phyloP scores from a whole-genome alignment of 2,888 invertebrate genomes.

The Germaria angustata region DNA sequence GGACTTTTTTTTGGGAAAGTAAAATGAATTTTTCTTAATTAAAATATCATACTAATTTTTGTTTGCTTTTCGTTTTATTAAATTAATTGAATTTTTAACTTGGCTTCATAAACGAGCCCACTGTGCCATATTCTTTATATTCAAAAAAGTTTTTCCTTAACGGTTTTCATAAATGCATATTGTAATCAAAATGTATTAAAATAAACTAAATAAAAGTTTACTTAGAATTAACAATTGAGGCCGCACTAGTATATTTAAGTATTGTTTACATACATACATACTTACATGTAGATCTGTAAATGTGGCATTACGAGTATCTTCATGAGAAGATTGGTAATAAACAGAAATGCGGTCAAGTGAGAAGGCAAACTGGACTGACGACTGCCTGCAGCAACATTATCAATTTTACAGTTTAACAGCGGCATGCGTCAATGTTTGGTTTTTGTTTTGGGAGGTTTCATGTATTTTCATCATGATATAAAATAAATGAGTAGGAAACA shows the following conservation, averaged over 20 bases:
- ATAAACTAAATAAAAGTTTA: too few relatives aligned
- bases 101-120: too few relatives aligned
- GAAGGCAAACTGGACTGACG: conserved; percentile 28
- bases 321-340: background rate
- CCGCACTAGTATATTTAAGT: background rate
- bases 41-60: too few relatives aligned
- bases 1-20: too few relatives aligned
- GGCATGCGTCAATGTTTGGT: background rate
- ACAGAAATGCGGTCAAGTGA: conserved; percentile 43
- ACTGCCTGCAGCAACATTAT: background rate
- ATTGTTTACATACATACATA: background rate
- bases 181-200: too few relatives aligned
- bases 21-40: too few relatives aligned
- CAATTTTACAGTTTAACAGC: background rate
- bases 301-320: background rate
- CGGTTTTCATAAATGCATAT: too few relatives aligned
- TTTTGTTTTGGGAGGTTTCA: background rate
- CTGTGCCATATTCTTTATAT: too few relatives aligned
- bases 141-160: too few relatives aligned
- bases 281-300: background rate
- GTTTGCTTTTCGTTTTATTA: too few relatives aligned
- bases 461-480: background rate
- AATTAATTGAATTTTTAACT: too few relatives aligned
- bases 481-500: background rate
- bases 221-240: too few relatives aligned